Conservation (phyloP, 2,797 vertebrate genomes). For the Steatocranus sp. region DNA sequence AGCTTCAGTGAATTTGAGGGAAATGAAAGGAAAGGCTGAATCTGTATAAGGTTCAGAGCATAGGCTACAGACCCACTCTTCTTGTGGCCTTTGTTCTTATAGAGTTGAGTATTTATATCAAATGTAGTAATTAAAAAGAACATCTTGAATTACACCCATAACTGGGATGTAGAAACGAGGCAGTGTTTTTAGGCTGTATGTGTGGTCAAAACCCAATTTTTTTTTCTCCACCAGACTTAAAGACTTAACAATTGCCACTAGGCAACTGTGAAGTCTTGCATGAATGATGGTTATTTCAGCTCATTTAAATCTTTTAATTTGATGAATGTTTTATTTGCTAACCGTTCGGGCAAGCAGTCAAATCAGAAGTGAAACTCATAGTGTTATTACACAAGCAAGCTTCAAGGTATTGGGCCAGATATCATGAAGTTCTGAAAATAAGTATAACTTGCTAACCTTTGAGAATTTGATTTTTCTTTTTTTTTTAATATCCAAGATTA, state of each 20-base stretch:
- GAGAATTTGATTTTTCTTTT: background rate
- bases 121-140: background rate
- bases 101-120: background rate
- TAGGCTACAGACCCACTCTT: background rate
- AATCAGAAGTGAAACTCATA: background rate
- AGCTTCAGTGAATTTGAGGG: background rate
- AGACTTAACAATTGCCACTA: background rate
- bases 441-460: background rate
- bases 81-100: background rate
- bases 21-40: background rate
- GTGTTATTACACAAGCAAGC: background rate
- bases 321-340: background rate
- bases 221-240: background rate
- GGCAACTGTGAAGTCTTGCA: background rate
- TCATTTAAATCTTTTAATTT: background rate
- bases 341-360: background rate
- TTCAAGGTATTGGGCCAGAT: background rate
- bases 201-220: background rate
- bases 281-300: background rate
- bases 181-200: background rate
- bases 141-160: background rate
- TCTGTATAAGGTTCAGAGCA: background rate
- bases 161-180: background rate
- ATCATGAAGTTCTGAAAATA: background rate
- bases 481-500: background rate